Evolutionary conservation across 2,888 invertebrate species (phyloP), one percentile per base, ranked within the genome.

Genomic region (Noctua fimbriata): DNA sequence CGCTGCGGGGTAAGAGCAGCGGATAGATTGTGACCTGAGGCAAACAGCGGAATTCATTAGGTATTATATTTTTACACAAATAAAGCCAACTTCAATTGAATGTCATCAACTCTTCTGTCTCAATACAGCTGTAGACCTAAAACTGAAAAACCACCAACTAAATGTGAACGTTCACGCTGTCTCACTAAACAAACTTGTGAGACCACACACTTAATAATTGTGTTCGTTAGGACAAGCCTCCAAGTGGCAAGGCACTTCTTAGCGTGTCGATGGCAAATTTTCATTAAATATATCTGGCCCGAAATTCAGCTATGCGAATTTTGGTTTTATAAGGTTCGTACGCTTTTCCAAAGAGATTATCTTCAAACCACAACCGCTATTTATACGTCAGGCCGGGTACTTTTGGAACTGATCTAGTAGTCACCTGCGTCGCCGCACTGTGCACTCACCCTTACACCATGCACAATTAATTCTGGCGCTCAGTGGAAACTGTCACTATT

Each of bases 371-470:
- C 5, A 58, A n/a, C 58, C 58, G n/a, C n/a, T 14, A 52, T 58
- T 55, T n/a, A n/a, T 58, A 58, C n/a, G 58, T 58, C n/a, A 58
- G 14, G 14, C n/a, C 3, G 12, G 14, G n/a, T 58, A n/a, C n/a
- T 60, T 60, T n/a, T 28, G 2, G 16, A n/a, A n/a, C 58, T 58
- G 58, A 14, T 6, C 58, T 6, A 58, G 90, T 87, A 58, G 90
- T 87, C 91, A 82, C 86, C 87, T 86, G 91, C 86, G 91, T 90
- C 91, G 91, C 90, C 90, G 90, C 85, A 81, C 83, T 73, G 82
- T 84, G 81, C 74, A 49, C 84, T 82, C 74, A 86, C 83, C 79
- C 44, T 82, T 69, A 80, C 44, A 28, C 47, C 41, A 60, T 52
- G 55, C 73, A 21, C 63, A 70, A 63, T 69, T 78, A 63, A 81